Conservation (phyloP, 2,113 vertebrate species). For the Petaurus breviceps region DNA sequence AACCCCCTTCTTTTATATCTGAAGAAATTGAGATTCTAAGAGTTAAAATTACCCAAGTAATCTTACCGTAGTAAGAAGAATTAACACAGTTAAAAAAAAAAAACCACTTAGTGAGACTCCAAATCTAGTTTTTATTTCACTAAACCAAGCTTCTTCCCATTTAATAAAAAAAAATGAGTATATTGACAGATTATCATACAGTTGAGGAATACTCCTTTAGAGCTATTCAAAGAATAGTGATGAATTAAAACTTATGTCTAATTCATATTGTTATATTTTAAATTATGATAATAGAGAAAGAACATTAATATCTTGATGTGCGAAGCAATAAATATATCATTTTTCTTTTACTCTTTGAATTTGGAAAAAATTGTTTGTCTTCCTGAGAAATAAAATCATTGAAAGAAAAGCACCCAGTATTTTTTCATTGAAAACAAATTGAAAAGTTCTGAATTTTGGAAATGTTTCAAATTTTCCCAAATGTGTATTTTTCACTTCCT, state of each 20-base stretch:
- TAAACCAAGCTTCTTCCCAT: background rate
- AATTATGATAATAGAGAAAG: slow-evolving; percentile 12
- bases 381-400: background rate
- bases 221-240: background rate
- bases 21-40: background rate
- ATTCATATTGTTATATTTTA: background rate
- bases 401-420: background rate
- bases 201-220: background rate
- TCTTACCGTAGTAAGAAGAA: background rate
- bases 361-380: background rate
- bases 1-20: background rate
- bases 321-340: background rate
- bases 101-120: background rate
- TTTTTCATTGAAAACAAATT: background rate
- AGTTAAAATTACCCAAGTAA: background rate
- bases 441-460: background rate
- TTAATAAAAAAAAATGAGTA: background rate
- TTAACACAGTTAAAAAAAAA: background rate
- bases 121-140: background rate
- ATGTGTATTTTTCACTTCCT: slow-evolving; percentile 17
- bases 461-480: slow-evolving; percentile 15
- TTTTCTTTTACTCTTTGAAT: background rate
- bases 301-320: background rate
- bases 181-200: background rate
- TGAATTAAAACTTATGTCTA: background rate